phyloP scores from a whole-genome alignment of 2,888 invertebrate species.

The Pseudococcus jackbeardsleyi region DNA sequence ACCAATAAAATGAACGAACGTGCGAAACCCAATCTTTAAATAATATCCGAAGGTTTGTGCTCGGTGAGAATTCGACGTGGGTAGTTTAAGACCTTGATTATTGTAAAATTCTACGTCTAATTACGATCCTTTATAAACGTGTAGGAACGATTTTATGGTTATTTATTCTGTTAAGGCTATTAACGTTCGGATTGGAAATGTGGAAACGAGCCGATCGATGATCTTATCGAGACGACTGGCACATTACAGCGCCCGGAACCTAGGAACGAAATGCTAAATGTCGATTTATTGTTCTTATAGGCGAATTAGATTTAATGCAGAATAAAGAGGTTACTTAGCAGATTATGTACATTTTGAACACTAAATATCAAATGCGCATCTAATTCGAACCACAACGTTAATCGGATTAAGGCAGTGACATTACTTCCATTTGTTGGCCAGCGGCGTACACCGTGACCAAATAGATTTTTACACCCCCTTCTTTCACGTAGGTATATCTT shows the following conservation, averaged over 20 bases:
- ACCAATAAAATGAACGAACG: background rate
- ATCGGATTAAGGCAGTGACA: slow-evolving; percentile 40
- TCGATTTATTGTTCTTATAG: slow-evolving; percentile 51
- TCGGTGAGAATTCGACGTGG: background rate
- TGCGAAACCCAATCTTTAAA: background rate
- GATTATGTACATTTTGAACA: slow-evolving; percentile 45
- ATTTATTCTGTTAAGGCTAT: background rate
- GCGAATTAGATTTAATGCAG: slow-evolving; percentile 45
- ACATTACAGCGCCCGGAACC: background rate
- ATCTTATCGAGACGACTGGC: background rate
- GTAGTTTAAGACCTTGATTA: slow-evolving; percentile 1
- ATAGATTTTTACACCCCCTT: slow-evolving; percentile 13
- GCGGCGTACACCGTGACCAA: slow-evolving; percentile 14
- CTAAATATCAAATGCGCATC: slow-evolving; percentile 44
- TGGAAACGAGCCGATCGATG: background rate
- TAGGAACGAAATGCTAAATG: background rate
- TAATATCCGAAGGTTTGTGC: background rate
- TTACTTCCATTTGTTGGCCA: slow-evolving; percentile 42
- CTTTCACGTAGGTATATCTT: background rate
- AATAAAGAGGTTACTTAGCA: slow-evolving; percentile 30
- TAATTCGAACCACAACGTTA: slow-evolving; percentile 51
- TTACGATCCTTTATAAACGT: background rate
- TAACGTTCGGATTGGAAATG: background rate
- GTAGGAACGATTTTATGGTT: slow-evolving; percentile 3
- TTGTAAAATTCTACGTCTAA: slow-evolving; percentile 8